Conservation (phyloP, 1,140 invertebrate genomes). For the Zaprionus nigranus region DNA sequence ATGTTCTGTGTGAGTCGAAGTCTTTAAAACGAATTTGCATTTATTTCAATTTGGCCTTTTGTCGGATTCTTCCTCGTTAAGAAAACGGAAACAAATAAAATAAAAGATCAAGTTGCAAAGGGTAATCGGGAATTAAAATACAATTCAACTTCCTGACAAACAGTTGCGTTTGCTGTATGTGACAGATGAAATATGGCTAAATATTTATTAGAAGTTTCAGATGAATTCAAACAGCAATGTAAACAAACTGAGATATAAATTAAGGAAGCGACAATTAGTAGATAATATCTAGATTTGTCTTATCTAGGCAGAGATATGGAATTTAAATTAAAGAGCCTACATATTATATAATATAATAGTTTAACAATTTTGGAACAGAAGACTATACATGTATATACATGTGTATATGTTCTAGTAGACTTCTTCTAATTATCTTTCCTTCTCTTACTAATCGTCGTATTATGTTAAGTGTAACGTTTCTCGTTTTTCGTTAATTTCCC, state of each 20-base stretch:
- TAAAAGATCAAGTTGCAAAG: constrained; percentile 1
- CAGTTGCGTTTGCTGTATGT: not conserved
- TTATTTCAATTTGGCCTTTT: constrained; percentile 65
- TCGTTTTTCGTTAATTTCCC: no score
- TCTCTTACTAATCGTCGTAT: no score
- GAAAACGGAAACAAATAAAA: constrained; percentile 11
- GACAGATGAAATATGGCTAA: not conserved
- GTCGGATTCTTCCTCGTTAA: constrained; percentile 34
- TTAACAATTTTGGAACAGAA: no score
- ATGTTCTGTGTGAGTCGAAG: constrained; percentile 61
- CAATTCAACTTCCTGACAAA: constrained; percentile 52
- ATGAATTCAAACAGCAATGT: not conserved
- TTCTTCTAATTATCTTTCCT: no score
- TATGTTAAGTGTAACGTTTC: no score
- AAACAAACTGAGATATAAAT: not conserved
- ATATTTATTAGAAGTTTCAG: not conserved
- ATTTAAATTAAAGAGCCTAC: no score
- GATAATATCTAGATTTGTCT: no score
- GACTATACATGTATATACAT: no score
- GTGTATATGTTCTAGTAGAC: no score
- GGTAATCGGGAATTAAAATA: constrained; percentile 64
- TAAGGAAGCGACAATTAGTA: no score
- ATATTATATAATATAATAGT: no score
- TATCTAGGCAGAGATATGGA: no score
- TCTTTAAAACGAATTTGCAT: constrained; percentile 78